phyloP scores from a whole-genome alignment of 2,113 vertebrate genomes.

The Rhagologus leucostigma region DNA sequence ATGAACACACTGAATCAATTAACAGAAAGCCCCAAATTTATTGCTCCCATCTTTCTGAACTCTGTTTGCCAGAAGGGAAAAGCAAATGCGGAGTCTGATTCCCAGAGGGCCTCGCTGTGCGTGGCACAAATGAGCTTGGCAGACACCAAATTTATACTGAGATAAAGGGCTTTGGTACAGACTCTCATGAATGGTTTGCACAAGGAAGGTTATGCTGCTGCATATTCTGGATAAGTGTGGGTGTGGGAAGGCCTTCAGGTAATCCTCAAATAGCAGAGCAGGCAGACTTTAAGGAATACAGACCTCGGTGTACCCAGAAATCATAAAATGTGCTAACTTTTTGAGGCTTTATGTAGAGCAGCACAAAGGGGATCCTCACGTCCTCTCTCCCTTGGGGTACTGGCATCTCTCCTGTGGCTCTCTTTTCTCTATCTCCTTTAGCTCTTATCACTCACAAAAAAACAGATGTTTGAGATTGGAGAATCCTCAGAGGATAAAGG shows the following conservation, averaged over 20 bases:
- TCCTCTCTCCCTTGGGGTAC: background rate
- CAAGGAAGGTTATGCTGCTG: background rate
- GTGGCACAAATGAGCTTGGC: background rate
- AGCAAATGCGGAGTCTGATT: background rate
- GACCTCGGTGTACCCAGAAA: background rate
- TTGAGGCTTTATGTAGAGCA: background rate
- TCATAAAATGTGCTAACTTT: background rate
- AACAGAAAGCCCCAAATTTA: background rate
- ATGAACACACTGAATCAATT: background rate
- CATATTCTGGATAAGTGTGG: background rate
- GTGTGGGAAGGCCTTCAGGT: background rate
- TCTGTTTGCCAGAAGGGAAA: background rate
- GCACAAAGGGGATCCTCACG: background rate
- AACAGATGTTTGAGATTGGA: background rate
- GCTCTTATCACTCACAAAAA: background rate
- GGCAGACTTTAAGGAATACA: background rate
- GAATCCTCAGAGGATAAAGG: background rate
- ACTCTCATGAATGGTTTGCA: background rate
- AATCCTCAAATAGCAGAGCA: background rate
- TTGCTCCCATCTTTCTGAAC: background rate
- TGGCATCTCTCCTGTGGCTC: background rate
- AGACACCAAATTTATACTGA: background rate
- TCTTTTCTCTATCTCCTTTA: background rate
- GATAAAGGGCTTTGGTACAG: background rate
- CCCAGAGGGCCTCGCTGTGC: background rate